phyloP scores from a whole-genome alignment of 2,113 vertebrate species.

The Ciconia boyciana region DNA sequence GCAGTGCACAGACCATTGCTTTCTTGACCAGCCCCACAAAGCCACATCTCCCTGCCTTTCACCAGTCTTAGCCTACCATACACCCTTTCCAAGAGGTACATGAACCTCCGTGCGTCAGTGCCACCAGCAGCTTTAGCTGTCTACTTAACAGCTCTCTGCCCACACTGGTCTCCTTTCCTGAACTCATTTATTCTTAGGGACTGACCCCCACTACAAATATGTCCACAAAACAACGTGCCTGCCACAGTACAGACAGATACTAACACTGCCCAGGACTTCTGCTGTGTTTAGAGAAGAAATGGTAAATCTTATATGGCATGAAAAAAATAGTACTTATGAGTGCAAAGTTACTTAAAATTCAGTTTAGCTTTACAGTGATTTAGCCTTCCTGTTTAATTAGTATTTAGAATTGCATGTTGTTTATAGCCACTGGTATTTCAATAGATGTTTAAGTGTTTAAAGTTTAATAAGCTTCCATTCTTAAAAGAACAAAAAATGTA shows the following conservation, averaged over 20 bases:
- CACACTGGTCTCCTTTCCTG: neutral
- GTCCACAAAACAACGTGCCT: neutral
- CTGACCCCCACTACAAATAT: neutral
- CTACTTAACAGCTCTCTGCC: neutral
- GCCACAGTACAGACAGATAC: neutral
- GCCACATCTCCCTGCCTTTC: neutral
- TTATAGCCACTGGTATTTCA: conserved; percentile 74
- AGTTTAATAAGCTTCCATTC: conserved; percentile 74
- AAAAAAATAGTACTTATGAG: conserved; percentile 5
- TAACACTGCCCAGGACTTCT: neutral
- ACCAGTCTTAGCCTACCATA: accelerated
- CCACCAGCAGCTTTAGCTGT: neutral
- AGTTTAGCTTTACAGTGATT: conserved; percentile 70
- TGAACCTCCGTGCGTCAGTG: neutral
- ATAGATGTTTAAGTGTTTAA: conserved; percentile 73
- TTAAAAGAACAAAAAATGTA: conserved; percentile 63
- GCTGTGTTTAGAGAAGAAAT: neutral
- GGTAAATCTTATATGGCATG: neutral
- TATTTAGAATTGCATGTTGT: conserved; percentile 70
- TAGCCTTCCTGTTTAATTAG: conserved; percentile 71
- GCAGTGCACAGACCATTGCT: accelerated
- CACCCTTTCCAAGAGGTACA: neutral
- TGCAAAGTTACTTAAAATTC: conserved; percentile 76
- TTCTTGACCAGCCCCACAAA: neutral
- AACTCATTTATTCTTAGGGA: neutral